A percentile compares a stretch with the other conserved stretches of the same genome.
phyloP scores from a whole-genome alignment of 2,888 invertebrate species.

The Syrphus vitripennis region DNA sequence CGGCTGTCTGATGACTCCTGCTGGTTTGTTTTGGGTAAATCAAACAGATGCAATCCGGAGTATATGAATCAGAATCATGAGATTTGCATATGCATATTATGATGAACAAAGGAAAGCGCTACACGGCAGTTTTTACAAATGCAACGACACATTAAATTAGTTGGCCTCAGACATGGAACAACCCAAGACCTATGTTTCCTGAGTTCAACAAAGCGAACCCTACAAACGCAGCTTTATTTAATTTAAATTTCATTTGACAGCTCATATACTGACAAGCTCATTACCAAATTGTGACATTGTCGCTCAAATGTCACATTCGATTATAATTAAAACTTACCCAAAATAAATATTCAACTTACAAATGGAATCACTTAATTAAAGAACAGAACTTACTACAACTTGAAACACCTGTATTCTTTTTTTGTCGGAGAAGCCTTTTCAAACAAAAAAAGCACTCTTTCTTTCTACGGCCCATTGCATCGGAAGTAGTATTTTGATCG shows the following conservation, averaged over 20 bases:
- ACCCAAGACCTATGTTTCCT: no score
- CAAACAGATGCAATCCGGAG: no score
- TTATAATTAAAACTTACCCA: not conserved
- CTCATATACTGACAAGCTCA: not conserved
- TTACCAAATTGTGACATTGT: not conserved
- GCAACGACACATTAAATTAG: no score
- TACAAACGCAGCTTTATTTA: no score
- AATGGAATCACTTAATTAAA: not conserved
- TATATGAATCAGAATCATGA: no score
- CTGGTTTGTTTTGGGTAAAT: no score
- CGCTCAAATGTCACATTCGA: not conserved
- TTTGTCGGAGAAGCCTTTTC: not conserved
- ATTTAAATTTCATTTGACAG: not conserved
- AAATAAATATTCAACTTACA: not conserved
- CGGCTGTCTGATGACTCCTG: no score
- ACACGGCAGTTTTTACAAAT: no score
- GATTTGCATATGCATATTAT: no score
- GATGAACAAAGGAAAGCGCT: no score
- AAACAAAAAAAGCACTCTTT: not conserved
- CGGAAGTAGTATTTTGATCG: constrained; percentile 40
- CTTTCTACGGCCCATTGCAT: not conserved
- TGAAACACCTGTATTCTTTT: not conserved
- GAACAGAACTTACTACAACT: not conserved
- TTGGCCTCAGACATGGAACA: no score
- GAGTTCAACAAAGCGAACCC: no score